Conservation (phyloP, 2,113 vertebrate species). For the Oenanthe oenanthe region DNA sequence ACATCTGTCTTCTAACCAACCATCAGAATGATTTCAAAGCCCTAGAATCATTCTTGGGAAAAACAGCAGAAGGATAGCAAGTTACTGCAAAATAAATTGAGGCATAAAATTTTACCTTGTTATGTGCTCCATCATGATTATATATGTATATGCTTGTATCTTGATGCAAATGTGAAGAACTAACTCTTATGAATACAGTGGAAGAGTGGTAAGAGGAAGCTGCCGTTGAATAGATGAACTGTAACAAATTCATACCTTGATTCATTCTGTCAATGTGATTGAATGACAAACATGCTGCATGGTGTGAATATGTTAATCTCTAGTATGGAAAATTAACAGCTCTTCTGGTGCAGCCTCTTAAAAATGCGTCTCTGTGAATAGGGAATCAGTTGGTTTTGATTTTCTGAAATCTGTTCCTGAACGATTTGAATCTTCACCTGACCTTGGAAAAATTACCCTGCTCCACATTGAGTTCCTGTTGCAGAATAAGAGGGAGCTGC, state of each 20-base stretch:
- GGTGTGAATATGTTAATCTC: neutral
- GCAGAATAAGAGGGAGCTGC: constrained; percentile 81
- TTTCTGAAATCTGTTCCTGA: constrained; percentile 83
- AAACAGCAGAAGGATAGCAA: neutral
- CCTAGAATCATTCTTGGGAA: neutral
- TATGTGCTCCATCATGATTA: neutral
- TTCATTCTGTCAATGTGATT: neutral
- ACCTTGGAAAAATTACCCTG: constrained; percentile 81
- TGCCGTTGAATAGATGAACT: neutral
- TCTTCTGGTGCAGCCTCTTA: constrained; percentile 43
- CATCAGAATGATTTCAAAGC: neutral
- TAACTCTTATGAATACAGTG: neutral
- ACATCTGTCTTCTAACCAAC: neutral
- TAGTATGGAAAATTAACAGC: constrained; percentile 24
- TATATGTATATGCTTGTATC: neutral
- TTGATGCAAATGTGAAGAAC: neutral
- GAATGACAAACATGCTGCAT: neutral
- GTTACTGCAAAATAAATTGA: neutral
- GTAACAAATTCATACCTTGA: constrained; percentile 15
- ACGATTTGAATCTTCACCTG: constrained; percentile 84
- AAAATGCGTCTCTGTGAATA: constrained; percentile 69
- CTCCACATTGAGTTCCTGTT: constrained; percentile 86
- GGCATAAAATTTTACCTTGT: neutral
- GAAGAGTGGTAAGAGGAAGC: constrained; percentile 5
- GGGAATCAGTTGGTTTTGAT: constrained; percentile 85